Base-by-base conservation (phyloP, 2,797 vertebrate genomes). In the Rhynchonycteris naso region DNA sequence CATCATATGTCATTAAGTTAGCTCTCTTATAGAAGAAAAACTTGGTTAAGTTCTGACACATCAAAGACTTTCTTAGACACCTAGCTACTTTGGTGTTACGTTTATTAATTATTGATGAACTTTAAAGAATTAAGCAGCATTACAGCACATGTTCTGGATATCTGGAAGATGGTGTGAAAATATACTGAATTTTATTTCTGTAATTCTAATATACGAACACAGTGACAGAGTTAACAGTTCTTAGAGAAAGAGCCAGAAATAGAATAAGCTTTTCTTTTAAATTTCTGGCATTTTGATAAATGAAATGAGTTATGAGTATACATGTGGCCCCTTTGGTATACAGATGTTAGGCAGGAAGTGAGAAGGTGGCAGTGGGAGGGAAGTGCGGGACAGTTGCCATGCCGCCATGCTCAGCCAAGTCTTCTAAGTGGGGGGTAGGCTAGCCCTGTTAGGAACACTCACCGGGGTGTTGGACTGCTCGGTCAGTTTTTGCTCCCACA, bases 401-500 rank as follows among this genome's bases (percentile, higher is more conserved):
- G 95, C 94, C 43, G 92, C 88, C 96, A 75, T 91, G 95, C 96
- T 94, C 38, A 72, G 94, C 88, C 21, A 19, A 0, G 26, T 4
- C 3, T 52, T 61, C 82, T 12, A 21, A 0, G 74, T 68, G 71
- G 81, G 89, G 71, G 66, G 1, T 65, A 71, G 93, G 95, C 1
- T 26, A 14, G 22, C 74, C 14, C 33, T 0, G 10, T 5, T 0
- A 78, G 52, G 76, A 88, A 79, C 96, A 99, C 99, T 99, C 98
- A 99, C 99, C 96, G 99, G 99, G 89, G 98, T 99, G 98, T 99
- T 99, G 98, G 99, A 99, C 97, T 99, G 99, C 78, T 99, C 99
- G 0, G 99, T 99, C 97, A 99, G 99, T 97, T 99, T 99, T 96
- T 99, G 99, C 98, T 99, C 99, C 99, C 99, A 99, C 99, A 99